These are phyloP conservation scores for Pogonocherus hispidulus DNA, from an alignment of 2,888 invertebrate species.

Conservation along the genomic window DNA sequence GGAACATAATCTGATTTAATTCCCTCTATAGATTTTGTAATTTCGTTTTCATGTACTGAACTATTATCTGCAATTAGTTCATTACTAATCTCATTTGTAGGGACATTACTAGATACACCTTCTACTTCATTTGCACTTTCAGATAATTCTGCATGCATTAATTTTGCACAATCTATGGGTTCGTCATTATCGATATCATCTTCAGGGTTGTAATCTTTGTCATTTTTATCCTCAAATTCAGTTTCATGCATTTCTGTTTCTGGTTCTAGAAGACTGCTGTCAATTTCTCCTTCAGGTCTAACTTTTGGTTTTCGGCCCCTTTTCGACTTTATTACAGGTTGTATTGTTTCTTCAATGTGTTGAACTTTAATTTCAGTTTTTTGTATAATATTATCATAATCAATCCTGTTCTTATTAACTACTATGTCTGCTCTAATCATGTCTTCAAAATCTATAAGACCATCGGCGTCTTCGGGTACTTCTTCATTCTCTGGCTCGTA, in stretches of 20 bases:
- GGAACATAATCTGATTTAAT: not conserved
- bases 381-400: constrained; percentile 59
- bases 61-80: not conserved
- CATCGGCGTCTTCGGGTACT: constrained; percentile 46
- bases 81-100: not conserved
- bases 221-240: constrained; percentile 41
- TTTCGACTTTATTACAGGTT: constrained; percentile 33
- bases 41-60: not conserved
- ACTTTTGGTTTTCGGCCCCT: constrained; percentile 44
- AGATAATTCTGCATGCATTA: constrained; percentile 31
- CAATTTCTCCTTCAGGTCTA: constrained; percentile 43
- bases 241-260: constrained; percentile 42
- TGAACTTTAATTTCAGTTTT: constrained; percentile 57
- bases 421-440: constrained; percentile 62
- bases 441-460: constrained; percentile 61
- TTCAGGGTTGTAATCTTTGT: constrained; percentile 43
- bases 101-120: not conserved
- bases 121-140: not conserved
- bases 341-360: constrained; percentile 23
- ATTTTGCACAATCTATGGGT: constrained; percentile 30
- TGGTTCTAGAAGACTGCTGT: constrained; percentile 44
- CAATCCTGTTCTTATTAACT: constrained; percentile 58
- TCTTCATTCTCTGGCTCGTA: constrained; percentile 37
- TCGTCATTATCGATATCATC: constrained; percentile 38
- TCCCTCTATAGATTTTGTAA: not conserved